phyloP scores from a whole-genome alignment of 1,140 invertebrate species.

The Ephestia elutella region DNA sequence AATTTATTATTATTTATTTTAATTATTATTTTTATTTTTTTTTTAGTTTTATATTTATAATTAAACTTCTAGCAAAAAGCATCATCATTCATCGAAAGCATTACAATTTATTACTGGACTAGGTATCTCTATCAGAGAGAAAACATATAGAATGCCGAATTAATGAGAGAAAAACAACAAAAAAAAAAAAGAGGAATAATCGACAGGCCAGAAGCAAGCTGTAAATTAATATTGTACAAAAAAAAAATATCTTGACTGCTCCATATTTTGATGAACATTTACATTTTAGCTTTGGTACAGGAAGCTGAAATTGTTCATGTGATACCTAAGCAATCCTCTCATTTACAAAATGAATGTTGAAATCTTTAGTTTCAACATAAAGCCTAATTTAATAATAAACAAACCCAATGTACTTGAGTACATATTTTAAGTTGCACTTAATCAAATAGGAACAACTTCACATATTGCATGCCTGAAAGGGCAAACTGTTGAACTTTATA shows the following conservation, averaged over 20 bases:
- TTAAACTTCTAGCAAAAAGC: no score
- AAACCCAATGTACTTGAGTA: no score
- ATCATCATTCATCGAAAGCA: no score
- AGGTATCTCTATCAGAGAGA: no score
- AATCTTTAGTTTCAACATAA: slow-evolving; percentile 26
- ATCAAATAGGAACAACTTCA: no score
- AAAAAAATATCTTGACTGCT: slow-evolving; percentile 27
- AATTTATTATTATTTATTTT: no score
- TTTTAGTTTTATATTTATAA: no score
- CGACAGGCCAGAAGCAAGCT: slow-evolving; percentile 59
- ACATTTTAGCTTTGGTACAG: slow-evolving; percentile 37
- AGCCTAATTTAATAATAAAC: slow-evolving; percentile 30
- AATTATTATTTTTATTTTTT: no score
- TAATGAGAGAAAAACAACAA: slow-evolving; percentile 86
- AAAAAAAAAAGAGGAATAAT: slow-evolving; percentile 76
- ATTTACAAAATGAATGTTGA: slow-evolving; percentile 25
- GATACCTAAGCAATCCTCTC: slow-evolving; percentile 42
- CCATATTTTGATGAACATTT: slow-evolving; percentile 26
- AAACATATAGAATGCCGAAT: slow-evolving; percentile 82
- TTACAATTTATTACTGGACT: no score
- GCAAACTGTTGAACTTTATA: no score
- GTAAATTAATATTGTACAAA: slow-evolving; percentile 58
- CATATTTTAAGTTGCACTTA: no score
- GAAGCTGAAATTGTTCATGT: slow-evolving; percentile 45
- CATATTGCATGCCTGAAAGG: no score